phyloP scores from a whole-genome alignment of 2,888 invertebrate species.

The Escarpia spicata region DNA sequence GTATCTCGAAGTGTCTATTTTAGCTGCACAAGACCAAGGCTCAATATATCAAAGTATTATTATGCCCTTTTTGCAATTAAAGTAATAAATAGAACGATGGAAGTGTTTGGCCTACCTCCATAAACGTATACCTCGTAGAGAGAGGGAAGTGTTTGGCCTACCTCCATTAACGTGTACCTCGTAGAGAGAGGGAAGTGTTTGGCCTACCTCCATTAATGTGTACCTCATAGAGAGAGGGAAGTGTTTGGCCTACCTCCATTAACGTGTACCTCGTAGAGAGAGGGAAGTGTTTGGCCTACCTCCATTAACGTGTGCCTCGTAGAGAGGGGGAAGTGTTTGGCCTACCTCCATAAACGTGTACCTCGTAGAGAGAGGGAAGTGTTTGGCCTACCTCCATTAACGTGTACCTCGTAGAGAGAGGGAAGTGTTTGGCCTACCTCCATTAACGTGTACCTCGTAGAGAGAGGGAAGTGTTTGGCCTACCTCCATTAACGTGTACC shows the following conservation, averaged over 20 bases:
- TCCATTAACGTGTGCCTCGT: conserved; percentile 80
- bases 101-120: too few species aligned
- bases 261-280: conserved; percentile 77
- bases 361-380: conserved; percentile 74
- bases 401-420: conserved; percentile 76
- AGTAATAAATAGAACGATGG: too few species aligned
- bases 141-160: too few species aligned
- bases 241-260: conserved; percentile 76
- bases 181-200: conserved; percentile 70
- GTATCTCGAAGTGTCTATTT: too few species aligned
- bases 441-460: conserved; percentile 80
- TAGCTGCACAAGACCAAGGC: background rate
- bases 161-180: conserved; percentile 80
- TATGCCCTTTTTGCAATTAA: too few species aligned
- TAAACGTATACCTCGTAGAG: too few species aligned
- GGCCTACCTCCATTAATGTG: conserved; percentile 77
- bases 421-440: too few species aligned
- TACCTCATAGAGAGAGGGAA: conserved; percentile 74
- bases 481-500: conserved; percentile 79
- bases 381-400: conserved; percentile 75
- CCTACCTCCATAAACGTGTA: conserved; percentile 78
- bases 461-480: too few species aligned
- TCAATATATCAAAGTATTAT: too few species aligned
- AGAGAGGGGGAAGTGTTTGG: too few species aligned
- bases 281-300: too few species aligned